Conservation (phyloP, 1,140 invertebrate species). For the Drosophila serrata region DNA sequence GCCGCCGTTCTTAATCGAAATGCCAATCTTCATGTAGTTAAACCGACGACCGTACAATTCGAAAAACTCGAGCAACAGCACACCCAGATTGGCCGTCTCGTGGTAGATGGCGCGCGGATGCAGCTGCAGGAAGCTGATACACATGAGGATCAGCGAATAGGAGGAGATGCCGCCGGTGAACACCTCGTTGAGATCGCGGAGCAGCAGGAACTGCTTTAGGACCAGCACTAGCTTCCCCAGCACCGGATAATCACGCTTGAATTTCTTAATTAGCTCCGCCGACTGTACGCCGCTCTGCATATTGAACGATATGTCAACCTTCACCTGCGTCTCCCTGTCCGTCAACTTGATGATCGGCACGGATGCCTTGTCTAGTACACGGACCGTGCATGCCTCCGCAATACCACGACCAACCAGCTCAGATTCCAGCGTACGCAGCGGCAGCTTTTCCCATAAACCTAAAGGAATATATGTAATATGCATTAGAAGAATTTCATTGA, state of each 20-base stretch:
- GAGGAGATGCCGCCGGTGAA: conserved; percentile 99
- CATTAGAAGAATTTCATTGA: neutral
- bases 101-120: conserved; percentile 88
- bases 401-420: conserved; percentile 95
- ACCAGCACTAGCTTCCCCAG: conserved; percentile 97
- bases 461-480: conserved; percentile 71
- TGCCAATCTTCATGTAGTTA: conserved; percentile 98
- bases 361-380: conserved; percentile 98
- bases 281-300: conserved; percentile 98
- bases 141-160: conserved; percentile 99
- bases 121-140: conserved; percentile 97
- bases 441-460: conserved; percentile 97
- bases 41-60: conserved; percentile 98
- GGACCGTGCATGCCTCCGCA: conserved; percentile 94
- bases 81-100: conserved; percentile 93
- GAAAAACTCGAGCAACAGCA: conserved; percentile 98
- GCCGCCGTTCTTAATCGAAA: conserved; percentile 97
- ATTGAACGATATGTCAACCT: conserved; percentile 99
- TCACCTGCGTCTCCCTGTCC: conserved; percentile 96
- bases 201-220: conserved; percentile 98
- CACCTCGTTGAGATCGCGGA: conserved; percentile 99
- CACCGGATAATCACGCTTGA: conserved; percentile 92
- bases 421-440: conserved; percentile 95
- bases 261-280: conserved; percentile 96
- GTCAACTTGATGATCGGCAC: conserved; percentile 99